phyloP scores from a whole-genome alignment of 2,888 invertebrate genomes.

The Eupithecia subfuscata region DNA sequence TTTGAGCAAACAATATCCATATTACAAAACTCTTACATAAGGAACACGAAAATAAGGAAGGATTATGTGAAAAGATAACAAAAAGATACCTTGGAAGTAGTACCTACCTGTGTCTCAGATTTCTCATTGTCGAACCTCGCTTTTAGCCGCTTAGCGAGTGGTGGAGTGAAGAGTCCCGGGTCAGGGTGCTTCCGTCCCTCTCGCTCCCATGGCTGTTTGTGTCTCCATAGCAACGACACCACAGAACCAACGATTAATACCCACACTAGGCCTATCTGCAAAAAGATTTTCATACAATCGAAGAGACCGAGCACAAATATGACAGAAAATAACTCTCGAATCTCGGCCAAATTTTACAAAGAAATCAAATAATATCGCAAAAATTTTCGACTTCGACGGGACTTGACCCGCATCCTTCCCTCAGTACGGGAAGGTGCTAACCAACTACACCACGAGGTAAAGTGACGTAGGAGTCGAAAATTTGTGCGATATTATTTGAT shows the following conservation, averaged over 20 bases:
- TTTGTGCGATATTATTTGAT: too few relatives aligned
- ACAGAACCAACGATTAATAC: conserved; percentile 67
- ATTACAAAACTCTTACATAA: neutral
- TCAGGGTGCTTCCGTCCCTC: conserved; percentile 64
- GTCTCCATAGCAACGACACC: conserved; percentile 66
- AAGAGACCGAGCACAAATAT: neutral
- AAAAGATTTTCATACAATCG: conserved; percentile 8
- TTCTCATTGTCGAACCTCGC: conserved; percentile 50
- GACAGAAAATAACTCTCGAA: too few relatives aligned
- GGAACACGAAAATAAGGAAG: neutral
- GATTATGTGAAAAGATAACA: neutral
- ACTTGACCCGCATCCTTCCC: too few relatives aligned
- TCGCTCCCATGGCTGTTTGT: conserved; percentile 71
- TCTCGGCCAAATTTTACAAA: too few relatives aligned
- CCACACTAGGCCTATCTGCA: conserved; percentile 74
- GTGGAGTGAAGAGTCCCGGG: conserved; percentile 75
- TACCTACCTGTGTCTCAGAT: conserved; percentile 29
- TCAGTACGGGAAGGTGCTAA: too few relatives aligned
- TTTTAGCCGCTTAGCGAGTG: conserved; percentile 62
- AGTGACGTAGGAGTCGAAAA: too few relatives aligned
- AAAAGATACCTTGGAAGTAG: neutral
- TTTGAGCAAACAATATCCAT: neutral
- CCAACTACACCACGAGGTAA: too few relatives aligned
- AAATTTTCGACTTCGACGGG: too few relatives aligned
- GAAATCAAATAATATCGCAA: too few relatives aligned